Percentiles rank a stretch among this genome's conserved stretches.
Evolutionary conservation across 1,140 invertebrate genomes (phyloP).

Genomic region (Drosophila sulfurigaster): DNA sequence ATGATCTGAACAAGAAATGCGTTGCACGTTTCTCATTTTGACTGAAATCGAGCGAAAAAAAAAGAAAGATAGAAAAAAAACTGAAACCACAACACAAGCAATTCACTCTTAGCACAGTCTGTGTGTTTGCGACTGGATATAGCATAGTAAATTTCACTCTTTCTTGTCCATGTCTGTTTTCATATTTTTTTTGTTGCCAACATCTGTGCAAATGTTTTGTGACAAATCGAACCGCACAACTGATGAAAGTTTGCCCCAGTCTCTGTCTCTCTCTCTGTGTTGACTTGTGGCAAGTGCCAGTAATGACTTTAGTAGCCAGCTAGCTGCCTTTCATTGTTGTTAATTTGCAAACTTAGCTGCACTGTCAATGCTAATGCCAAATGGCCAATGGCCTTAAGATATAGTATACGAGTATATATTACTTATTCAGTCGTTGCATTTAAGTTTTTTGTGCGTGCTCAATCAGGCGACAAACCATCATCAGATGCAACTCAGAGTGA

Average conservation of each 20-base stretch:
- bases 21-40: constrained; percentile 78
- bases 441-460: constrained; percentile 34
- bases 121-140: constrained; percentile 36
- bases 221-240: constrained; percentile 42
- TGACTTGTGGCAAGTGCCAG: constrained; percentile 22
- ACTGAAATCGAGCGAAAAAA: constrained; percentile 54
- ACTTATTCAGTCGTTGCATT: background rate
- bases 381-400: constrained; percentile 34
- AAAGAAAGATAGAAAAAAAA: background rate
- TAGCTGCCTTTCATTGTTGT: constrained; percentile 22
- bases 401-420: constrained; percentile 2
- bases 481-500: constrained; percentile 27
- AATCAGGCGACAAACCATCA: constrained; percentile 58
- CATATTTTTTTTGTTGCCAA: constrained; percentile 27
- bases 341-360: constrained; percentile 43
- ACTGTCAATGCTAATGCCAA: constrained; percentile 48
- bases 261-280: background rate
- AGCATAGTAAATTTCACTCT: constrained; percentile 57
- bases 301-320: constrained; percentile 27
- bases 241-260: constrained; percentile 44
- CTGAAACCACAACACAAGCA: constrained; percentile 39
- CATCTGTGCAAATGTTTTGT: constrained; percentile 54
- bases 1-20: constrained; percentile 66
- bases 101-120: constrained; percentile 33
- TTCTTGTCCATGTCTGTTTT: constrained; percentile 13